A percentile compares a stretch with the other conserved stretches of the same genome.
Evolutionary conservation across 2,888 invertebrate species (phyloP).

Genomic region (Silvanus unidentatus): DNA sequence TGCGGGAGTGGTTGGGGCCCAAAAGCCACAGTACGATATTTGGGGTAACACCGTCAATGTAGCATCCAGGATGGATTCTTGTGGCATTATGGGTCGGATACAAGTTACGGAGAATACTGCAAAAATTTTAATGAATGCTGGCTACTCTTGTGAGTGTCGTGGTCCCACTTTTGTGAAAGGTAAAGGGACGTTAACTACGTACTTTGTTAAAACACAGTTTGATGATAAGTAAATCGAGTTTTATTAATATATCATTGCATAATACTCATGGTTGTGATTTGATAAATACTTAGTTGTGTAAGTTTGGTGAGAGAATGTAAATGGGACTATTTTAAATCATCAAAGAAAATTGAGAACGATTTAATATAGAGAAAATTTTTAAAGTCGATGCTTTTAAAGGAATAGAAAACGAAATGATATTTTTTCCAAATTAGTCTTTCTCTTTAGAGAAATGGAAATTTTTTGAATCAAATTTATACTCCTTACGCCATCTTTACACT

Average conservation of each 20-base stretch:
- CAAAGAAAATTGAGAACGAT: too few relatives aligned
- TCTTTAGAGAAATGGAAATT: too few relatives aligned
- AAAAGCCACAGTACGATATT: conserved; percentile 97
- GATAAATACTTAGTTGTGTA: too few relatives aligned
- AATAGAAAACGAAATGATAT: too few relatives aligned
- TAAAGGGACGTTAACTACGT: conserved; percentile 84
- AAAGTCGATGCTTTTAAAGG: too few relatives aligned
- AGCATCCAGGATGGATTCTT: conserved; percentile 95
- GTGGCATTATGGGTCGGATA: conserved; percentile 80
- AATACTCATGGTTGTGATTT: conserved; percentile 4
- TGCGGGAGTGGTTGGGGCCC: conserved; percentile 94
- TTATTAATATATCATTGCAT: too few relatives aligned
- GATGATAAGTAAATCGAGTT: conserved; percentile 47
- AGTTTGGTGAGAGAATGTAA: too few relatives aligned
- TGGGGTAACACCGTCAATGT: conserved; percentile 99
- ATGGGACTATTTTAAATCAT: too few relatives aligned
- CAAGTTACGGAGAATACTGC: conserved; percentile 82
- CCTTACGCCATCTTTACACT: too few relatives aligned
- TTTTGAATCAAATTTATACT: too few relatives aligned
- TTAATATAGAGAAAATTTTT: too few relatives aligned
- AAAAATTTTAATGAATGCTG: conserved; percentile 74
- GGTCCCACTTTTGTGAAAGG: conserved; percentile 94
- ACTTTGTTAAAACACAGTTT: conserved; percentile 82
- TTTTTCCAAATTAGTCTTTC: too few relatives aligned
- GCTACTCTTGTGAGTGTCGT: conserved; percentile 83